Conservation (phyloP, 2,888 invertebrate species). For the Cryptocheilus praepositus region DNA sequence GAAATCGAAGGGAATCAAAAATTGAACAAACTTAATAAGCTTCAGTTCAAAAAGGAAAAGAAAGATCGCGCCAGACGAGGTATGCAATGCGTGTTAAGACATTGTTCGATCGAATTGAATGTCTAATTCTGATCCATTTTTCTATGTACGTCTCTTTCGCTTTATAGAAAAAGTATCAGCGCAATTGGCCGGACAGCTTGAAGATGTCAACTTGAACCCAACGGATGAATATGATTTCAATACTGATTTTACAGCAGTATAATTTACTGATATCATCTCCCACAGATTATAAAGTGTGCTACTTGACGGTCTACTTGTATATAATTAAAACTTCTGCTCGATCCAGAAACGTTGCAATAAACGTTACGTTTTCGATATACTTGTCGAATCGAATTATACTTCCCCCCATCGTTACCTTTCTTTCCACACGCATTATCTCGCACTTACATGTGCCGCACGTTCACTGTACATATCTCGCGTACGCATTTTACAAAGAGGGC, state of each 20-base stretch:
- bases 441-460: too few species aligned
- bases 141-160: conserved; percentile 15
- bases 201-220: conserved; percentile 77
- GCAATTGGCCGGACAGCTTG: conserved; percentile 81
- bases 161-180: conserved; percentile 79
- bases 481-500: too few species aligned
- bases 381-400: too few species aligned
- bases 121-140: conserved; percentile 22
- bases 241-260: conserved; percentile 75
- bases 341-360: too few species aligned
- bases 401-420: too few species aligned
- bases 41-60: conserved; percentile 82
- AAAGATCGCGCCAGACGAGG: conserved; percentile 77
- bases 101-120: conserved; percentile 13
- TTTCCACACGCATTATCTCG: too few species aligned
- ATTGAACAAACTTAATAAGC: conserved; percentile 79
- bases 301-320: too few species aligned
- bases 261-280: neutral
- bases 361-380: too few species aligned
- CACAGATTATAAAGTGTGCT: neutral
- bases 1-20: conserved; percentile 83
- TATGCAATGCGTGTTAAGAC: conserved; percentile 38
- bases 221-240: conserved; percentile 81
- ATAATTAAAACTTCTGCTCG: too few species aligned
- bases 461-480: too few species aligned